phyloP scores from a whole-genome alignment of 2,797 vertebrate species.

The Ammospiza maritima region DNA sequence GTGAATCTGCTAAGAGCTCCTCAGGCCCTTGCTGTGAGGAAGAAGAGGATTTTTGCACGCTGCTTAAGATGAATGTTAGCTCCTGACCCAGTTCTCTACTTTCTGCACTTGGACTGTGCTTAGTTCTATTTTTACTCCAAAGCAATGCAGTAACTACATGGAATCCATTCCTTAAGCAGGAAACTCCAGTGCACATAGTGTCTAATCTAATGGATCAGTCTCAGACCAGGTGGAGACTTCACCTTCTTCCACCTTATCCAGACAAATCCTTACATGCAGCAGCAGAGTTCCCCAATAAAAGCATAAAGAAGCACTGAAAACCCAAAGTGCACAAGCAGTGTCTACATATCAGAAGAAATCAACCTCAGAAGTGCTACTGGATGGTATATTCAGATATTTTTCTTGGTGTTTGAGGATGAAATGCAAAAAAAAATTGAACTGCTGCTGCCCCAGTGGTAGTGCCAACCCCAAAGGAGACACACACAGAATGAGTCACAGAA shows the following conservation, averaged over 20 bases:
- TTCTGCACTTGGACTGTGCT: background rate
- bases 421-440: background rate
- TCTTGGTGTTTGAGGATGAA: background rate
- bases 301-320: background rate
- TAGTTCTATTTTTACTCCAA: background rate
- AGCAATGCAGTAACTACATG: background rate
- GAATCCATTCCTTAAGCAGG: background rate
- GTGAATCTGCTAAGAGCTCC: background rate
- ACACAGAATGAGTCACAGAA: background rate
- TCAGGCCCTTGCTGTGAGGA: background rate
- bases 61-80: background rate
- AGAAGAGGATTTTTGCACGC: background rate
- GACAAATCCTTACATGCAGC: background rate
- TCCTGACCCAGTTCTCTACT: background rate
- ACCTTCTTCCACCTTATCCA: background rate
- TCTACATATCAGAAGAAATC: accelerated
- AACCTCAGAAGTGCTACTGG: background rate
- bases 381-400: background rate
- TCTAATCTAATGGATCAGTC: background rate
- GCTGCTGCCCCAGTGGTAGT: background rate
- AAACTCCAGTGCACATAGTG: background rate
- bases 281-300: background rate
- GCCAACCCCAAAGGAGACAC: background rate
- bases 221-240: background rate
- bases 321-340: background rate